Base-by-base conservation (phyloP, 92 coral and sea anemone genomes). In the Hydrozoanthus gracilis region DNA sequence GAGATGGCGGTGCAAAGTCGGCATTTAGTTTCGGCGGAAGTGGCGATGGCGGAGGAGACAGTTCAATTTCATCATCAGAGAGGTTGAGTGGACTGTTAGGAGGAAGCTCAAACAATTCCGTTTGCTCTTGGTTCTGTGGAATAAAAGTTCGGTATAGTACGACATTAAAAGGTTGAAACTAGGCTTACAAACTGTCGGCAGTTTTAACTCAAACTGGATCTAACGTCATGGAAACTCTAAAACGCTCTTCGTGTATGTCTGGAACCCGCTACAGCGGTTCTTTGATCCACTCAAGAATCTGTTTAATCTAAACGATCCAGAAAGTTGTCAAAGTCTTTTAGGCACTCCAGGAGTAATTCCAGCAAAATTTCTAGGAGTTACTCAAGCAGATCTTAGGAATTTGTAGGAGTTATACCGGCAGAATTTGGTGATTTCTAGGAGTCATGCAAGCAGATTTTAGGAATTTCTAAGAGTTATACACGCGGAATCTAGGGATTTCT, bases 1-100 rank as follows among this genome's bases (percentile, higher is more conserved):
- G 39, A 27, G 39, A 27, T 27, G 39, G 39, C 39, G 39, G 39
- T 27, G 39, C 39, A 27, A 27, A 27, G 39, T 27, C 39, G 39
- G 39, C 39, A 27, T 27, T 27, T 27, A 27, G 39, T 27, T 27
- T 27, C 39, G 39, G 39, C 2, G 78, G 58, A 3, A 27, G 82
- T 47, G 84, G 61, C 48, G 84, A 65, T 11, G 74, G 16, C 47
- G 45, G 46, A 62, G 73, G 84, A 62, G 72, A 47, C 3, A 17
- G 47, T 16, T 79, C 44, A 16, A 17, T 9, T 49, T 80, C 85
- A 80, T 80, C 72, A 49, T 80, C 85, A 48, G 85, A 65, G 10
- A 80, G 5, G 47, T 80, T 80, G 8, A 80, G 4, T 48, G 85
- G 85, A 52, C 85, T 80, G 60, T 80, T 67, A 17, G 85, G 85